Evolutionary conservation across 2,113 vertebrate genomes (phyloP), one percentile per base, ranked within the genome.

Genomic region (Aphelocoma coerulescens): DNA sequence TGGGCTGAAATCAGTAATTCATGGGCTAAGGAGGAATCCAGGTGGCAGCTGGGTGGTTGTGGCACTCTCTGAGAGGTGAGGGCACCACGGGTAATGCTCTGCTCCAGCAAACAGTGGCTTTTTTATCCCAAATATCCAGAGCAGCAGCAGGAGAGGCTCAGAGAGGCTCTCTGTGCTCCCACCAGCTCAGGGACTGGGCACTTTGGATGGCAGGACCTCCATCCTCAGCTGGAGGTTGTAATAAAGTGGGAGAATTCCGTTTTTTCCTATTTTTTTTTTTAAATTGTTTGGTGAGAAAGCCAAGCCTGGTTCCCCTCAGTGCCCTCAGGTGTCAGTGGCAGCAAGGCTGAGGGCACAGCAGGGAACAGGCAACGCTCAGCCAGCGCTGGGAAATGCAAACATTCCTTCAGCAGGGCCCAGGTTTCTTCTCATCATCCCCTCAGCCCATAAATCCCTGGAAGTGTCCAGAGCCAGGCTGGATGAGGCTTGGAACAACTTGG

Each of bases 1-100:
- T 18, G 72, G 75, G 59, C 72, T 91, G 59, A 84, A 81, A 91
- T 95, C 75, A 95, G 89, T 89, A 95, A 93, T 94, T 91, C 86
- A 63, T 52, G 52, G 84, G 4, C 76, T 73, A 5, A 85, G 80
- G 88, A 80, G 90, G 52, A 68, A 9, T 52, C 33, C 20, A 54
- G 69, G 59, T 77, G 87, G 84, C 82, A 89, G 91, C 69, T 71
- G 37, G 76, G 41, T 71, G 93, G 72, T 72, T 88, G 43, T 89
- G 94, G 86, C 72, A 48, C 49, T 61, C 75, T 72, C 71, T 58
- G 90, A 76, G 85, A 19, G 89, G 58, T 14, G 54, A 73, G 82
- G 82, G 75, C 27, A 14, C 82, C 72, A 74, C 1, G 9, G 90
- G 49, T 10, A 55, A 75, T 35, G 72, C 92, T 91, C 66, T 95